Base-by-base conservation (phyloP, 1,140 invertebrate genomes). In the Leucophenga varia region DNA sequence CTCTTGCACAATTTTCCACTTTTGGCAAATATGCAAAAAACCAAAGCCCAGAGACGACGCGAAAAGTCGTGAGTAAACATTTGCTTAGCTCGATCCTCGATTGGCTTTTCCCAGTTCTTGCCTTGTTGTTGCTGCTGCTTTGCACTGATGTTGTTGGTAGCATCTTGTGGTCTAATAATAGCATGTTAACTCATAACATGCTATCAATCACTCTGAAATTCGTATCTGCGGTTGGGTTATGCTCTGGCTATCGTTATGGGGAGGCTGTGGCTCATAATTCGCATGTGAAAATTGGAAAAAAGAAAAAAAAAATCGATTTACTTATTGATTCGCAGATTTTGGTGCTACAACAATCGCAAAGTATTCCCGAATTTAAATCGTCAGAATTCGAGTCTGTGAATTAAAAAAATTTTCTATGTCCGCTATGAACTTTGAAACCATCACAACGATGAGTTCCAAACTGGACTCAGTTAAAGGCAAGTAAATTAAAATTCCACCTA, bases 121-220 rank as follows among this genome's bases (percentile, higher is more conserved):
- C 25, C n/a, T n/a, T 44, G 49, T 48, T n/a, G 43, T 3, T 46
- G 49, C 1, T 39, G 48, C 18, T 13, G 39, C 13, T 43, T n/a
- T n/a, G n/a, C n/a, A 39, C 12, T 34, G 51, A 12, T 36, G 43
- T 52, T 52, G 52, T 59, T 60, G 63, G 63, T 67, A 67, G 63
- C 63, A 63, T 67, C 63, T 63, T 63, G 54, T 38, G 59, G 51
- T 41, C 56, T 59, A 57, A 67, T 67, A 59, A 67, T 67, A 67
- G 54, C 63, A 67, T 67, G 63, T 67, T 67, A 61, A 59, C 63
- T 68, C 59, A 63, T 67, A 67, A 67, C 63, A 67, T 67, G 59
- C 59, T 53, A 67, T 67, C 64, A 67, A 67, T 67, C 64, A 67
- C 56, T 68, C 51, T 39, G 54, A 57, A 65, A 30, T 41, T 61